These are phyloP conservation scores for Arothron firmamentum DNA, from an alignment of 2,113 vertebrate genomes.

Conservation along the genomic window DNA sequence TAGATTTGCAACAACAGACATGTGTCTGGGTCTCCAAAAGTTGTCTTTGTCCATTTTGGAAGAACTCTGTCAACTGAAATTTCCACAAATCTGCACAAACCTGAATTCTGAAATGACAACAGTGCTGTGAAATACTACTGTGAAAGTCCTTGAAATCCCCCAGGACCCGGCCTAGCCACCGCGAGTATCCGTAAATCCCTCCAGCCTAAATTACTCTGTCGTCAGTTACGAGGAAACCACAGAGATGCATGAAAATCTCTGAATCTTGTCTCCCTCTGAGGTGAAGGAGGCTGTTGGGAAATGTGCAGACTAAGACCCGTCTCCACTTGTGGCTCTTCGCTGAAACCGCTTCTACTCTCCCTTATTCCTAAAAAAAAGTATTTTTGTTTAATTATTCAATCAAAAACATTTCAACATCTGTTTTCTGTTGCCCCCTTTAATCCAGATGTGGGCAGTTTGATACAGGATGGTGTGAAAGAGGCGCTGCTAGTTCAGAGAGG, in stretches of 20 bases:
- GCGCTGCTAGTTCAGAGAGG: constrained; percentile 46
- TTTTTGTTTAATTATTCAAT: constrained; percentile 36
- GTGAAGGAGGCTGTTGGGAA: constrained; percentile 54
- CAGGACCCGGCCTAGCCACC: constrained; percentile 25
- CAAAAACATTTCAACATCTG: constrained; percentile 27
- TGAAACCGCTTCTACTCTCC: constrained; percentile 45
- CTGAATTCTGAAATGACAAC: constrained; percentile 38
- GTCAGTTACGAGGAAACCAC: constrained; percentile 59
- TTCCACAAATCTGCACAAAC: no score
- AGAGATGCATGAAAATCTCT: constrained; percentile 48
- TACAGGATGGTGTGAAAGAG: constrained; percentile 38
- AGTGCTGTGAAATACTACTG: constrained; percentile 39
- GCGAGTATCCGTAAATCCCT: constrained; percentile 33
- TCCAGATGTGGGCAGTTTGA: not conserved
- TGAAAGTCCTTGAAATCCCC: constrained; percentile 39
- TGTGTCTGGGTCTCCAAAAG: not conserved
- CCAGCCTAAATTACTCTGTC: constrained; percentile 40
- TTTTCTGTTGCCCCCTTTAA: constrained; percentile 6
- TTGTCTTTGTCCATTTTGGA: constrained; percentile 36
- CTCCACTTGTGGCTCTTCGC: constrained; percentile 57
- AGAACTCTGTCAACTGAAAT: not conserved
- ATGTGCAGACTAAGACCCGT: constrained; percentile 52
- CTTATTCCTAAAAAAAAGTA: constrained; percentile 24
- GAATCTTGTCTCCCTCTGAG: constrained; percentile 37
- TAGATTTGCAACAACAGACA: not conserved